These are phyloP conservation scores for Branchinecta lynchi DNA, from an alignment of 1,140 invertebrate species.

Conservation along the genomic window DNA sequence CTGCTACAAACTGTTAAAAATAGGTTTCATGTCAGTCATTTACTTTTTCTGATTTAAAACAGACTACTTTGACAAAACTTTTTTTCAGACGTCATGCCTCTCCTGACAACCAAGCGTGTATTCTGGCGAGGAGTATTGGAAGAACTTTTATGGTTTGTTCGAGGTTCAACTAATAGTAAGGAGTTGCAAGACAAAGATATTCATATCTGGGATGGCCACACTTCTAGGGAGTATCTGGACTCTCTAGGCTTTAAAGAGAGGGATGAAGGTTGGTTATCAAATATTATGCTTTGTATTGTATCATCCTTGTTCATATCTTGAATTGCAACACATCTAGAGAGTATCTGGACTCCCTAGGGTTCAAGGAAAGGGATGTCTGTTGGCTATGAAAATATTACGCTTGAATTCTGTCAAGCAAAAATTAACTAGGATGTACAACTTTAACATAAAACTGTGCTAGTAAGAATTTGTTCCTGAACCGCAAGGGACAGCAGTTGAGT, in stretches of 20 bases:
- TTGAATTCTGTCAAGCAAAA: no score
- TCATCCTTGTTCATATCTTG: neutral
- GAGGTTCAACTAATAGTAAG: conserved; percentile 82
- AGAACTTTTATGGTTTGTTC: conserved; percentile 91
- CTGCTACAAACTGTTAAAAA: no score
- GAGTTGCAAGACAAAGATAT: conserved; percentile 65
- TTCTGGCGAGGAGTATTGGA: conserved; percentile 85
- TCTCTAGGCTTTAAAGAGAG: conserved; percentile 66
- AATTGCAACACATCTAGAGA: no score
- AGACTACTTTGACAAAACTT: neutral
- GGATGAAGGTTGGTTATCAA: conserved; percentile 50
- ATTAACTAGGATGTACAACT: no score
- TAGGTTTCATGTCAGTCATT: conserved; percentile 14
- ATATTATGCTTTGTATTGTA: conserved; percentile 11
- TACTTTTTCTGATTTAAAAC: neutral
- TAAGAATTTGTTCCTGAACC: no score
- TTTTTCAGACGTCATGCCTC: conserved; percentile 51
- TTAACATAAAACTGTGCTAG: no score
- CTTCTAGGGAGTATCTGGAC: conserved; percentile 76
- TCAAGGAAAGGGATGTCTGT: no score
- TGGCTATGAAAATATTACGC: no score
- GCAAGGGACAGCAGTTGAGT: no score
- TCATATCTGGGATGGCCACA: conserved; percentile 98
- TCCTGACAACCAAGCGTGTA: conserved; percentile 92
- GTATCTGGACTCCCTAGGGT: no score